Conservation (phyloP, 1,140 invertebrate genomes). For the Macrocentrus cingulum region DNA sequence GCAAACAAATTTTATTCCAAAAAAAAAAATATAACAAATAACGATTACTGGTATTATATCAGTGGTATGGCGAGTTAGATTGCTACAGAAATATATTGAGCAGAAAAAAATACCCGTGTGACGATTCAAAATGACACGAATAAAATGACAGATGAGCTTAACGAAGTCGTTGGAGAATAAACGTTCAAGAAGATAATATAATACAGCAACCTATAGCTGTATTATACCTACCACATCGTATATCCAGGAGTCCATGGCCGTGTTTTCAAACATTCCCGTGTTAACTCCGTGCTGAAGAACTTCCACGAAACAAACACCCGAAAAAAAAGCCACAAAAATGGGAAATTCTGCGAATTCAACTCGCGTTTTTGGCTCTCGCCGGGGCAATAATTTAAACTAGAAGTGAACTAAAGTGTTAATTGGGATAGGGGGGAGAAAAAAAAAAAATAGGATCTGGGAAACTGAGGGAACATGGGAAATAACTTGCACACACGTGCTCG, state of each 20-base stretch:
- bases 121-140: neutral
- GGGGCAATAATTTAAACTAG: no score
- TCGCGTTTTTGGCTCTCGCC: no score
- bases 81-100: no score
- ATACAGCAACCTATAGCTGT: slow-evolving; percentile 19
- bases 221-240: slow-evolving; percentile 50
- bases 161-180: slow-evolving; percentile 1
- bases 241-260: slow-evolving; percentile 55
- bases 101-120: neutral
- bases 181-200: neutral
- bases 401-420: no score
- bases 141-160: neutral
- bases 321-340: slow-evolving; percentile 12
- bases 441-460: neutral
- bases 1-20: no score
- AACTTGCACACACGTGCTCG: slow-evolving; percentile 23
- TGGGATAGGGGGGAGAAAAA: no score
- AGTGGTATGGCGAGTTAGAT: no score
- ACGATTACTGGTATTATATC: neutral
- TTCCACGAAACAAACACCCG: slow-evolving; percentile 1
- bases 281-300: neutral
- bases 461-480: slow-evolving; percentile 7
- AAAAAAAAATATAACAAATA: neutral
- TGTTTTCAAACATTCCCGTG: slow-evolving; percentile 40
- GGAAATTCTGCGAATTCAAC: neutral